Evolutionary conservation across 2,888 invertebrate species (phyloP).

Genomic region (Spisula subtruncata): DNA sequence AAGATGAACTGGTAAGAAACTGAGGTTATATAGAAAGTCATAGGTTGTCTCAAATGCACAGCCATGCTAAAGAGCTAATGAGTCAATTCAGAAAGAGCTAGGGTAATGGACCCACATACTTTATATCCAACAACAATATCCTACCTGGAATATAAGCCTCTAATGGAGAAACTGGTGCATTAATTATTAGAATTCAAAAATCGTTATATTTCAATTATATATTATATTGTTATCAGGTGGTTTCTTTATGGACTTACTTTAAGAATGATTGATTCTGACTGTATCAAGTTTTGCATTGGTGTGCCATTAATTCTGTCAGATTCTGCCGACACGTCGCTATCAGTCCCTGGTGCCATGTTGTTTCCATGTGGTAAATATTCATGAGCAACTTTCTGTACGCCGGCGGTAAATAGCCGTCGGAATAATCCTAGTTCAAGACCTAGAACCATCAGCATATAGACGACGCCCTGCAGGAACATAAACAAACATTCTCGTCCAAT

Average conservation of each 20-base stretch:
- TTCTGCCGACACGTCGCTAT: slow-evolving; percentile 87
- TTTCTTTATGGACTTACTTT: slow-evolving; percentile 76
- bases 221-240: no score
- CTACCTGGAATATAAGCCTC: no score
- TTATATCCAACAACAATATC: no score
- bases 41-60: no score
- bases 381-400: slow-evolving; percentile 22
- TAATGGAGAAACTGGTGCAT: no score
- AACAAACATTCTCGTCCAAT: slow-evolving; percentile 91
- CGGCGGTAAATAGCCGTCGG: slow-evolving; percentile 22
- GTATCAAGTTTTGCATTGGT: slow-evolving; percentile 64
- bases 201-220: no score
- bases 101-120: no score
- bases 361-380: background rate
- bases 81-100: no score
- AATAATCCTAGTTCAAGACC: slow-evolving; percentile 89
- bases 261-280: slow-evolving; percentile 89
- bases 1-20: no score
- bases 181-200: no score
- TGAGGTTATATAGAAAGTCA: no score
- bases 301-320: slow-evolving; percentile 83
- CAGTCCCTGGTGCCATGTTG: slow-evolving; percentile 63
- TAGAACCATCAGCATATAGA: slow-evolving; percentile 90
- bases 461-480: slow-evolving; percentile 89
- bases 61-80: no score